Evolutionary conservation across 2,113 vertebrate genomes (phyloP).

Genomic region (Cichladusa arquata): DNA sequence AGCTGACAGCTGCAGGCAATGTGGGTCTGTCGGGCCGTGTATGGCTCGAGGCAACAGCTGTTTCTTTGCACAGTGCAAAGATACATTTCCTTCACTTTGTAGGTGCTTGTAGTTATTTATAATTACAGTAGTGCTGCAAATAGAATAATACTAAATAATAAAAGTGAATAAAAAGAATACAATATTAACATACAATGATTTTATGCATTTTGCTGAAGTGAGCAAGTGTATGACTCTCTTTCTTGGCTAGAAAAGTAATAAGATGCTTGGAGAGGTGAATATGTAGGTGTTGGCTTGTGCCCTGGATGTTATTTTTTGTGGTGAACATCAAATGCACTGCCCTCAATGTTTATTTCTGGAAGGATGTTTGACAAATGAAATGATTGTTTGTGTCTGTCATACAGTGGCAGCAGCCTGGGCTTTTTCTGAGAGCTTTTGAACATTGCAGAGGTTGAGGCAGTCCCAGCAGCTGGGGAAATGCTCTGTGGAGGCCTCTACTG

Average conservation of each 20-base stretch:
- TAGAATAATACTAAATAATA: neutral
- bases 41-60: neutral
- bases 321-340: neutral
- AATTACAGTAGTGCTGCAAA: neutral
- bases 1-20: rapidly evolving
- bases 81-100: neutral
- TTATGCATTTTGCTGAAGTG: neutral
- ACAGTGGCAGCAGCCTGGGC: neutral
- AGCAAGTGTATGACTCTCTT: neutral
- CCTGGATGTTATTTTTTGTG: neutral
- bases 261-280: neutral
- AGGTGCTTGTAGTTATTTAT: neutral
- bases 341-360: neutral
- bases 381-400: rapidly evolving
- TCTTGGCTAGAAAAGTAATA: neutral
- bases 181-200: neutral
- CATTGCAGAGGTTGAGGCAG: neutral
- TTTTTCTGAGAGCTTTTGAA: neutral
- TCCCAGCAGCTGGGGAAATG: neutral
- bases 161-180: neutral
- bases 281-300: neutral
- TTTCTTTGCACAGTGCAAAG: neutral
- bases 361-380: neutral
- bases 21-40: neutral
- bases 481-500: neutral